Evolutionary conservation across 1,140 invertebrate genomes (phyloP).

Genomic region (Microplitis mediator): DNA sequence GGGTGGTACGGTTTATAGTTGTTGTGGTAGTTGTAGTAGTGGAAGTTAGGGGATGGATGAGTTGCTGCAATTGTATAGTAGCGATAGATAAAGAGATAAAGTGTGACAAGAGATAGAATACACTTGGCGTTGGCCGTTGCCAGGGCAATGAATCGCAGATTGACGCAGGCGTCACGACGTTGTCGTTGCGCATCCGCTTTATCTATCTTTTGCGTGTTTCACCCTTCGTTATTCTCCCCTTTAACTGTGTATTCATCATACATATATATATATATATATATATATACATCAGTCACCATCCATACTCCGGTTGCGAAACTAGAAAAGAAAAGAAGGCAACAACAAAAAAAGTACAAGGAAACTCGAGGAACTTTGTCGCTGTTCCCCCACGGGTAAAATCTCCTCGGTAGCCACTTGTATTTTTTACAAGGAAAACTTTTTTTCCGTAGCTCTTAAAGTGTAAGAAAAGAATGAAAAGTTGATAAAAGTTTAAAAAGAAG

Average conservation of each 20-base stretch:
- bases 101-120: conserved; percentile 14
- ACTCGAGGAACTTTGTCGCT: not conserved
- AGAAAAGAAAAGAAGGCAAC: not conserved
- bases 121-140: conserved; percentile 48
- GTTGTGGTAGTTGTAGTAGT: conserved; percentile 5
- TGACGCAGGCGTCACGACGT: conserved; percentile 50
- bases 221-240: not conserved
- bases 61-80: not conserved
- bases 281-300: not conserved
- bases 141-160: conserved; percentile 57
- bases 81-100: conserved; percentile 6
- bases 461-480: conserved; percentile 16
- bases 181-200: conserved; percentile 39
- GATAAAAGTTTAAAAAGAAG: conserved; percentile 22
- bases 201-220: conserved; percentile 3
- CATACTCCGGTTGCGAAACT: not conserved
- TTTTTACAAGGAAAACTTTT: not conserved
- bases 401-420: not conserved
- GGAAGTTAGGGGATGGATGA: not conserved
- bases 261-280: not conserved
- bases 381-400: not conserved
- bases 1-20: not conserved
- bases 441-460: not conserved
- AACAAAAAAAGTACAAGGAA: not conserved
- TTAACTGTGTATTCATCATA: not conserved